Base-by-base conservation (phyloP, 2,888 invertebrate species). In the Drosophila monieri region DNA sequence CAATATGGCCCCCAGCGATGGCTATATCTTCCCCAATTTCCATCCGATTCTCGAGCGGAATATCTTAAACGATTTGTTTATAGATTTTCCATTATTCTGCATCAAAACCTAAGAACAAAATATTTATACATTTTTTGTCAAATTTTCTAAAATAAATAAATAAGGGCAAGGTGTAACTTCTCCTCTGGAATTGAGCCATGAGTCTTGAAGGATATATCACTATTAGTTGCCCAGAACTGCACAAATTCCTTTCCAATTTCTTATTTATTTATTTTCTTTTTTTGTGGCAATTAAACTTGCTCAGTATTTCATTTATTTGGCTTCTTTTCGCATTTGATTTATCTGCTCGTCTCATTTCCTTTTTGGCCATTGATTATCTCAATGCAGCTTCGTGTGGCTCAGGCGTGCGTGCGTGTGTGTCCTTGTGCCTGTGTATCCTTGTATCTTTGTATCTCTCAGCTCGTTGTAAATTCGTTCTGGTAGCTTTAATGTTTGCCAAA, bases 401-500 rank as follows among this genome's bases (percentile, higher is more conserved):
- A 27, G 39, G 57, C 58, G 69, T 57, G 54, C 55, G 70, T 70
- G 53, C 48, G 52, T 48, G 47, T 37, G 30, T 39, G 15, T 39
- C 18, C 46, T 2, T 37, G 30, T 18, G 25, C 25, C 59, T 15
- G 10, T 44, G 15, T 44, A 44, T 46, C 46, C 25, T 12, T 23
- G 71, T 37, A 48, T 70, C 48, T 48, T 23, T 67, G 56, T 58
- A 39, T 53, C 48, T 37, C 35, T n/a, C 32, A 41, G 47, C 64
- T 64, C 49, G 65, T 73, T 59, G 66, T 73, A 88, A 85, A 80
- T 76, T 85, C 78, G 80, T 86, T 88, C 76, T 73, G 80, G 69
- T 71, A 85, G 88, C 84, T 84, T 85, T 88, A 85, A 85, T 85
- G 88, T 86, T 85, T 85, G 88, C 84, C 80, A 78, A 84, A 85